Percentiles rank a stretch among this genome's conserved stretches.
Evolutionary conservation across 2,113 vertebrate species (phyloP).

Genomic region (Spilogale gracilis): DNA sequence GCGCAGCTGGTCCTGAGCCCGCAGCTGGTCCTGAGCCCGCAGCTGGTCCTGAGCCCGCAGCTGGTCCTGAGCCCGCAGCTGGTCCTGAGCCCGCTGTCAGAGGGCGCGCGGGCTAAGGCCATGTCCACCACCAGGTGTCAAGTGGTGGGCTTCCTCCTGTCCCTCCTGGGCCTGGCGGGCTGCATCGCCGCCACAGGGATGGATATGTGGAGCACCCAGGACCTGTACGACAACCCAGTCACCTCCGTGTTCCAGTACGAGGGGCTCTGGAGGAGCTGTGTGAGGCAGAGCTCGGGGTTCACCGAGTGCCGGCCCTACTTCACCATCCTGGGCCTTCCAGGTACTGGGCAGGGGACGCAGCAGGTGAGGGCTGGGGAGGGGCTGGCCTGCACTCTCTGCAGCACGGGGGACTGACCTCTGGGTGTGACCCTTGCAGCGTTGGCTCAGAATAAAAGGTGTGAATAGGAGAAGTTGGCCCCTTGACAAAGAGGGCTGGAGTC

Average conservation of each 20-base stretch:
- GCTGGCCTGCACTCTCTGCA: neutral
- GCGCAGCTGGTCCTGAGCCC: neutral
- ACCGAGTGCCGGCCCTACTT: constrained; percentile 94
- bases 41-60: neutral
- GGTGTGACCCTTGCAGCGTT: neutral
- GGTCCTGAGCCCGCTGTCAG: neutral
- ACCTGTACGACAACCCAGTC: constrained; percentile 90
- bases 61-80: neutral
- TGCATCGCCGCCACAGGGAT: constrained; percentile 90
- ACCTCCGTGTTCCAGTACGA: constrained; percentile 93
- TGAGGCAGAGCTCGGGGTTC: constrained; percentile 92
- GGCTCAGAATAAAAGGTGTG: neutral
- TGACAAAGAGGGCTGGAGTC: neutral
- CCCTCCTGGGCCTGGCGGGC: constrained; percentile 88
- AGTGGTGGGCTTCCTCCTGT: constrained; percentile 91
- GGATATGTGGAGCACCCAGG: constrained; percentile 93
- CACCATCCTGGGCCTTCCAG: constrained; percentile 94
- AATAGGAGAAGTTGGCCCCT: neutral
- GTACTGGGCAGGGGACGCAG: constrained; percentile 79
- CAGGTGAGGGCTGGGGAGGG: neutral
- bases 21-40: neutral
- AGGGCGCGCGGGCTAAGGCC: constrained; percentile 13
- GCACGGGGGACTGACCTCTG: neutral
- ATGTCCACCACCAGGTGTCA: constrained; percentile 93
- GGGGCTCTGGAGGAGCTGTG: constrained; percentile 95